Base-by-base conservation (phyloP, 2,113 vertebrate genomes). In the Junco hyemalis region DNA sequence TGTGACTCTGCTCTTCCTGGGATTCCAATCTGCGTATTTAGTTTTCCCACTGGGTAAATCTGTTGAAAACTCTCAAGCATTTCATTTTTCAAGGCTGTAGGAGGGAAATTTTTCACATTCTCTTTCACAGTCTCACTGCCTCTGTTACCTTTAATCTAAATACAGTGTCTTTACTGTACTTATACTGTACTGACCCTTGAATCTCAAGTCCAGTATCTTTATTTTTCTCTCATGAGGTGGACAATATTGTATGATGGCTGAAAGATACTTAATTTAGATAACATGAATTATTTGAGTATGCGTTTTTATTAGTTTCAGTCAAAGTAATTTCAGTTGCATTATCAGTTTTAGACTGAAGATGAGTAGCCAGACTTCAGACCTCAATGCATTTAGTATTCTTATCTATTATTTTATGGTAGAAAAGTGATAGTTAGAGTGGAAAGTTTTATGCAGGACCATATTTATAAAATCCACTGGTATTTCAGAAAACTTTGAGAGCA, bases 211-310 rank as follows among this genome's bases (percentile, higher is more conserved):
- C 23, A 72, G 25, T 63, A 73, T 88, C 89, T 83, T 74, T 93
- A 61, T 61, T 93, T 93, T 94, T 65, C 61, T 84, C 40, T 72
- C 29, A n/a, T 3, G 15, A 68, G 33, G 6, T 61, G 94, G 56
- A 80, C 36, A 61, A 23, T 89, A 48, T 61, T 90, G 61, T 71
- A 28, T 70, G 89, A 69, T 86, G 56, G 51, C 86, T 92, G 73
- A 90, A 88, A 83, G 73, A 88, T 94, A 89, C 66, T 97, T 96
- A 86, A 94, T 97, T 96, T 95, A 77, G 61, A 93, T 92, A 90
- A 60, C 42, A 35, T 82, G 61, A 90, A 81, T 95, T 90, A 95
- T 92, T 88, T 85, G 72, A 80, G 47, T 42, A 20, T 88, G 84
- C 28, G 23, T 74, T 95, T 87, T 96, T 94, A 68, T 87, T 94